Evolutionary conservation across 2,888 invertebrate species (phyloP), one percentile per base, ranked within the genome.

Genomic region (Thereva unica): DNA sequence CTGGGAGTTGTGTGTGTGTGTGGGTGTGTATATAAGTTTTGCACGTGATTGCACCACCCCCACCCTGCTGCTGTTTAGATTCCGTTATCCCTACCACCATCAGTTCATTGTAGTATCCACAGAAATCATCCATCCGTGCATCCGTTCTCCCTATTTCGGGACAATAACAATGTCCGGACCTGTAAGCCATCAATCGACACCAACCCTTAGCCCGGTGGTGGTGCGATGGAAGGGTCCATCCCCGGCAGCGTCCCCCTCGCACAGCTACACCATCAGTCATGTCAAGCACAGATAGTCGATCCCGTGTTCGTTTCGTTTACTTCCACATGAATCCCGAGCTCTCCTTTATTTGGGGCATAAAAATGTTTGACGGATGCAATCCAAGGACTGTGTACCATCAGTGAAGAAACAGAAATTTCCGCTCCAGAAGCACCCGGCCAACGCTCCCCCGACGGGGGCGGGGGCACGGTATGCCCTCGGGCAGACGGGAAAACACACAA

Each of bases 111-210:
- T 23, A 23, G 23, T 23, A 23, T 23, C 23, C 23, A 23, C 23
- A 23, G 23, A 23, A 23, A 23, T 23, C 23, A 38, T 53, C 53
- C 53, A 52, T 52, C 23, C 7, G 35, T 38, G 10, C 38, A 53
- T 53, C 38, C 53, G 52, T 53, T 53, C 37, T 37, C 37, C 37
- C 37, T 53, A 53, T 53, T 53, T 53, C 38, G 53, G 38, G 37
- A 53, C 53, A 53, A 53, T 53, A 53, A 53, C 38, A 53, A 53
- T 53, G 53, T 53, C 38, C 53, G 23, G 53, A 53, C 38, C 53
- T 53, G 53, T 53, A 38, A 53, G 53, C 38, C n/a, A 53, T 53
- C 53, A 53, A 53, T 38, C 37, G 53, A 38, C 12, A 53, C 38
- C 53, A 53, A 38, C 38, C 10, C 10, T 12, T 38, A 35, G 10